These are phyloP conservation scores for Diarsia brunnea DNA, from an alignment of 2,888 invertebrate genomes.

Conservation along the genomic window DNA sequence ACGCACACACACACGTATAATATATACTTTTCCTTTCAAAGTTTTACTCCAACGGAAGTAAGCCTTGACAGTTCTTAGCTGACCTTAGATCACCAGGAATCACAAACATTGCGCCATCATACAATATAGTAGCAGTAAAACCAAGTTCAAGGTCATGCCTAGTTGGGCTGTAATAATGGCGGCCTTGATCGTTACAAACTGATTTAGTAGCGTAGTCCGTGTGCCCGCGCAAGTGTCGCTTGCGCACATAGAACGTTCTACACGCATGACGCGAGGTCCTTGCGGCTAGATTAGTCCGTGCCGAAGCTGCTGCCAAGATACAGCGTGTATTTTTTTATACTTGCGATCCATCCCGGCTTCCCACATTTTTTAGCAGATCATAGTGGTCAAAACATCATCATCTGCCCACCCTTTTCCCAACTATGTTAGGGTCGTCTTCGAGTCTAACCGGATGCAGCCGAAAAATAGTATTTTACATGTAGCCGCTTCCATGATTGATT, in stretches of 20 bases:
- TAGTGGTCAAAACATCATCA: neutral
- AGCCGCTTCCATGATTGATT: too few relatives aligned
- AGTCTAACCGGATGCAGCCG: too few relatives aligned
- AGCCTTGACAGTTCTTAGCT: slow-evolving; percentile 22
- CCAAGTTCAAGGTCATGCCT: slow-evolving; percentile 79
- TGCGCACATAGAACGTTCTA: slow-evolving; percentile 78
- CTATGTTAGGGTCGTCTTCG: too few relatives aligned
- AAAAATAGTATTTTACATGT: too few relatives aligned
- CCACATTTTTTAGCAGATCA: neutral
- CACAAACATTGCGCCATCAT: slow-evolving; percentile 33
- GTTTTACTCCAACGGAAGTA: slow-evolving; percentile 13
- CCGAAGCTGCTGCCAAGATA: slow-evolving; percentile 65
- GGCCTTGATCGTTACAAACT: slow-evolving; percentile 72
- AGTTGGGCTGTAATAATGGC: slow-evolving; percentile 56
- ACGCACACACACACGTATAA: too few relatives aligned
- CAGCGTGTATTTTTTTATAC: slow-evolving; percentile 59
- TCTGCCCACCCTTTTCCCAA: too few relatives aligned
- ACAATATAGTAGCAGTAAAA: slow-evolving; percentile 50
- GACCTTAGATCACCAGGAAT: slow-evolving; percentile 27
- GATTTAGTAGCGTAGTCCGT: slow-evolving; percentile 54
- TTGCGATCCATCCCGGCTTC: neutral
- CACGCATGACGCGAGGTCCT: slow-evolving; percentile 71
- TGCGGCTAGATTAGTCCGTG: slow-evolving; percentile 66
- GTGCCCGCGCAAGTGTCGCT: slow-evolving; percentile 32
- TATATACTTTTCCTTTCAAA: slow-evolving; percentile 22